Evolutionary conservation across 2,888 invertebrate genomes (phyloP), one percentile per base, ranked within the genome.

Genomic region (Phengaris arion): DNA sequence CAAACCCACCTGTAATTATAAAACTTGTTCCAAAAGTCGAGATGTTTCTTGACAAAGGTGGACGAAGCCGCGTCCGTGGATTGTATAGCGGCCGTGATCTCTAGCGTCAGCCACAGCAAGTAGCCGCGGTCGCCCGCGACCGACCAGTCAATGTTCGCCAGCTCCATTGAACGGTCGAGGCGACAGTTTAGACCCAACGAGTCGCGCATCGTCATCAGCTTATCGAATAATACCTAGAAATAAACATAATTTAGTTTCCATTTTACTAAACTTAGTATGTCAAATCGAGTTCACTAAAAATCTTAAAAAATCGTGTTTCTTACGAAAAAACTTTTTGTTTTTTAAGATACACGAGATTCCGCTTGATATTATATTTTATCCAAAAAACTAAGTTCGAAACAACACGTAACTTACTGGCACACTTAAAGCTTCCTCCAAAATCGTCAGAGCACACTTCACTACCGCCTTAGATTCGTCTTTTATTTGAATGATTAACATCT

Each of bases 351-450:
- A 35, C 35, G 35, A 35, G 35, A 35, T 35, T 35, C 35, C 35
- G 4, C 4, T 35, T 2, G 35, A 35, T 35, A 35, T 35, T 35
- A 35, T 35, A 35, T 35, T 3, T 3, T 2, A 4, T 35, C 4
- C 35, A 35, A 35, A 35, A 35, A 35, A 35, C 1, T 48, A 48
- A 7, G 6, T 48, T 48, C 35, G 35, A 1, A 48, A 3, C 3
- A 6, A 45, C n/a, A 22, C 68, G 74, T 35, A 12, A 87, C 94
- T 94, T 83, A 97, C 97, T 85, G 96, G 96, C 79, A 98, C 96
- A 89, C 98, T 98, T 85, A 97, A 97, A n/a, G 98, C 98, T 93
- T 99, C 99, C 84, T 98, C 97, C 68, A 99, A 93, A 76, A 97
- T 96, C 80, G 96, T 95, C 75, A 98, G 92, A 6, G 99, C 98